Percentiles rank a stretch among this genome's conserved stretches.
Conservation (phyloP, 2,888 invertebrate genomes). For the Pocota personata region DNA sequence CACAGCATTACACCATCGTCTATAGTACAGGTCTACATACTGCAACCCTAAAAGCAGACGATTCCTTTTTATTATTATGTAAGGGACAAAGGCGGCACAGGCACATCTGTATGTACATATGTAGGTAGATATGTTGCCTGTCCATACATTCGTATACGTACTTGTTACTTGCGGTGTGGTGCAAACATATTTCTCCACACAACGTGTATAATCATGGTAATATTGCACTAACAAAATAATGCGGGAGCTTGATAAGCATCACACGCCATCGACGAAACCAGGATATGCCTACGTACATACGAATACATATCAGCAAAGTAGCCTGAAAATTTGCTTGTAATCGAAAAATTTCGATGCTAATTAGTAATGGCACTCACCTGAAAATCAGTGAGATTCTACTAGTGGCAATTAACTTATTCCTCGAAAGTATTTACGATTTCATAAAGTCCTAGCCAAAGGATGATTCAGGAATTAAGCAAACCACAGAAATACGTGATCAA, state of each 20-base stretch:
- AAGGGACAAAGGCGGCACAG: conserved; percentile 58
- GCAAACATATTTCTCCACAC: conserved; percentile 26
- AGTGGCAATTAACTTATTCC: conserved; percentile 56
- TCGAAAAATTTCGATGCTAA: conserved; percentile 32
- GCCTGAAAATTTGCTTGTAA: conserved; percentile 1
- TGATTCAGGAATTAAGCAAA: conserved; percentile 65
- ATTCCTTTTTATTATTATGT: conserved; percentile 53
- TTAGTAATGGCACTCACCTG: conserved; percentile 32
- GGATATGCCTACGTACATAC: not conserved
- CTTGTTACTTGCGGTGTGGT: conserved; percentile 14
- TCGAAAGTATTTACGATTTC: conserved; percentile 59
- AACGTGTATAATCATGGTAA: conserved; percentile 22
- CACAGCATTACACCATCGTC: conserved; percentile 45
- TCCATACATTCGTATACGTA: not conserved
- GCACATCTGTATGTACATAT: not conserved
- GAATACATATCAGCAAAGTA: not conserved
- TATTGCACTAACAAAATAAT: conserved; percentile 14
- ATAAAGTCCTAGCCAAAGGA: conserved; percentile 53
- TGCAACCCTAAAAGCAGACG: conserved; percentile 54
- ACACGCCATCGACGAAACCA: not conserved
- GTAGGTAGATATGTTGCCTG: not conserved
- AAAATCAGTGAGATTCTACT: conserved; percentile 27
- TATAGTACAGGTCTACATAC: conserved; percentile 42
- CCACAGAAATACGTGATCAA: conserved; percentile 67
- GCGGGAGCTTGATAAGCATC: conserved; percentile 2